Conservation (phyloP, 1,140 invertebrate genomes). For the Pollicipes pollicipes region DNA sequence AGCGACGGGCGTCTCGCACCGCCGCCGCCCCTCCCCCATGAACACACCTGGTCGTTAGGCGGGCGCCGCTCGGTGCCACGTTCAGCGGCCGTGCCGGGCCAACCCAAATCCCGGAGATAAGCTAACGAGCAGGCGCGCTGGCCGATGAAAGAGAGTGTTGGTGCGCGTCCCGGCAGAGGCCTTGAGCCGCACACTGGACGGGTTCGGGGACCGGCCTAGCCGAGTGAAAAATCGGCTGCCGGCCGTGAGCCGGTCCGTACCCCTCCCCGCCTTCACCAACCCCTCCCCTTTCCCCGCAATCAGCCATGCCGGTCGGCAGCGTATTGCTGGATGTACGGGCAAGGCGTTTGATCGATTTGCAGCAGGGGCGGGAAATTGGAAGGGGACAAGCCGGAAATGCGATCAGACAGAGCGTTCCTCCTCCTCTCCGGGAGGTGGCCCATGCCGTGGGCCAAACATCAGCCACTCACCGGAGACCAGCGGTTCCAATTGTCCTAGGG, state of each 20-base stretch:
- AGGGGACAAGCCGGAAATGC: not conserved
- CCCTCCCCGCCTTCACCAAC: too few species aligned
- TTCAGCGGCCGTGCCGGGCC: not conserved
- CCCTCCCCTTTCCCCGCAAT: too few species aligned
- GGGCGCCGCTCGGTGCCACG: too few species aligned
- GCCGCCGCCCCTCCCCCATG: too few species aligned
- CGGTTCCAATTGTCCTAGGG: not conserved
- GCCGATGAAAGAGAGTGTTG: not conserved
- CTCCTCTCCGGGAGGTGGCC: not conserved
- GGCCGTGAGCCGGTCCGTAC: not conserved
- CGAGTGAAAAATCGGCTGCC: not conserved
- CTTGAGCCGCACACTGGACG: not conserved
- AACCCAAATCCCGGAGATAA: not conserved
- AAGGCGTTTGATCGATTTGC: not conserved
- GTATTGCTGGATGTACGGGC: not conserved
- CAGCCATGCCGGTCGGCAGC: not conserved
- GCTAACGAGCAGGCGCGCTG: not conserved
- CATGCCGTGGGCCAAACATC: not conserved
- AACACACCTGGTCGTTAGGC: not conserved
- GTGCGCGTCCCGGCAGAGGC: not conserved
- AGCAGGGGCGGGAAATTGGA: not conserved
- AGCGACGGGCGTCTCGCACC: not conserved
- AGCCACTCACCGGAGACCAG: not conserved
- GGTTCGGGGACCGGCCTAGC: too few species aligned
- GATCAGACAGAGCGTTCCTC: not conserved